phyloP scores from a whole-genome alignment of 2,797 vertebrate genomes.

The Microhierax caerulescens region DNA sequence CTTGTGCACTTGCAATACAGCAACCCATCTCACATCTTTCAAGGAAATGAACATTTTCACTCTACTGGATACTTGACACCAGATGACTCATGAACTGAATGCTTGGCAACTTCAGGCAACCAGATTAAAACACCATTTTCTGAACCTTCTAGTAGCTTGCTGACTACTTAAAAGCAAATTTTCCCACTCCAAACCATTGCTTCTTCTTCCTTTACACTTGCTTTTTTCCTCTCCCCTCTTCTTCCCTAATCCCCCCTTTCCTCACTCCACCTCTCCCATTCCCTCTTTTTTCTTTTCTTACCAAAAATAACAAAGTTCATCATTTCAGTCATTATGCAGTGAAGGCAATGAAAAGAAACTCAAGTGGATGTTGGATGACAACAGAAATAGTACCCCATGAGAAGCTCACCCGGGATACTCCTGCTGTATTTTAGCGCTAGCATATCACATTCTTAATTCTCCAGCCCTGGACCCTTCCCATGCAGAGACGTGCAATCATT shows the following conservation, averaged over 20 bases:
- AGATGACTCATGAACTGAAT: background rate
- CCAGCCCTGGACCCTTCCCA: background rate
- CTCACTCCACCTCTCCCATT: background rate
- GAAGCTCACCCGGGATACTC: background rate
- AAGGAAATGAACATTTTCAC: background rate
- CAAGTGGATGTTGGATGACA: background rate
- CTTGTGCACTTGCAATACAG: background rate
- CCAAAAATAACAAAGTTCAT: background rate
- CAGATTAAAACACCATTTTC: background rate
- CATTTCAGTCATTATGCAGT: background rate
- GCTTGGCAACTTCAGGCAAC: background rate
- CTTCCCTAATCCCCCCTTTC: background rate
- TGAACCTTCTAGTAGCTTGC: background rate
- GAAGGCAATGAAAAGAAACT: background rate
- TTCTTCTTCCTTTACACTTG: background rate
- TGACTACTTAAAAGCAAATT: background rate
- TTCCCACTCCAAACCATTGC: background rate
- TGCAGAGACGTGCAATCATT: background rate
- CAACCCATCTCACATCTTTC: background rate
- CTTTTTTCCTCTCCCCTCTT: background rate
- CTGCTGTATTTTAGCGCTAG: background rate
- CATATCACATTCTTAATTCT: background rate
- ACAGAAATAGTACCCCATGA: background rate
- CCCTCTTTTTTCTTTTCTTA: background rate
- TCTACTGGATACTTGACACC: background rate